phyloP scores from a whole-genome alignment of 2,113 vertebrate genomes.

The Solea senegalensis region DNA sequence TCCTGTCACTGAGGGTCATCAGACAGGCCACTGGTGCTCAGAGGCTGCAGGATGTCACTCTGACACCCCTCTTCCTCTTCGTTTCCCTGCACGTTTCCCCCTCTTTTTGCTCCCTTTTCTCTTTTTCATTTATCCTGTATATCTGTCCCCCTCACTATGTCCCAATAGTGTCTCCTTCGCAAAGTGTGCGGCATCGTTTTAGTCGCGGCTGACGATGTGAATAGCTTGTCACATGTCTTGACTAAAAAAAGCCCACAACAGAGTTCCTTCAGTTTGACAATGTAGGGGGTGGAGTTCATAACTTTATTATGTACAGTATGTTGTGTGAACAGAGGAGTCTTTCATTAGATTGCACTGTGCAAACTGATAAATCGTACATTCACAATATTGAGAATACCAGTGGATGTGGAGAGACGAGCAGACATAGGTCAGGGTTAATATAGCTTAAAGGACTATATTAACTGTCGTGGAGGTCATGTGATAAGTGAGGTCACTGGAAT shows the following conservation, averaged over 20 bases:
- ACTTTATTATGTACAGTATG: background rate
- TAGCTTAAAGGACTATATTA: too few relatives aligned
- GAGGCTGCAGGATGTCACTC: conserved; percentile 54
- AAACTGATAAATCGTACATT: conserved; percentile 22
- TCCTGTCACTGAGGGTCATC: conserved; percentile 18
- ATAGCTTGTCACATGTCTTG: conserved; percentile 32
- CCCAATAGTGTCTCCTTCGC: background rate
- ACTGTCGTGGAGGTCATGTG: too few relatives aligned
- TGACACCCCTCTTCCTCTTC: conserved; percentile 40
- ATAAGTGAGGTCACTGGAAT: too few relatives aligned
- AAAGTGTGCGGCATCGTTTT: background rate
- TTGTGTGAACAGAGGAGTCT: conserved; percentile 31
- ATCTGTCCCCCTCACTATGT: background rate
- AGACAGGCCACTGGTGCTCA: conserved; percentile 9
- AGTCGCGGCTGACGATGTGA: background rate
- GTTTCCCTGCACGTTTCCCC: background rate
- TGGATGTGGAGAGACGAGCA: too few relatives aligned
- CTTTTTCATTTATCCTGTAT: background rate
- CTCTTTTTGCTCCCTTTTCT: background rate
- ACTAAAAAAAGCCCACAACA: conserved; percentile 13
- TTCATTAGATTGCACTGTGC: conserved; percentile 22
- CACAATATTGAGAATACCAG: background rate
- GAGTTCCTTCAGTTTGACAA: conserved; percentile 24
- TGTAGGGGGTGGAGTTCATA: conserved; percentile 19
- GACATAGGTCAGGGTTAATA: too few relatives aligned